Base-by-base conservation (phyloP, 2,888 invertebrate species). In the Thymelicus lineola region DNA sequence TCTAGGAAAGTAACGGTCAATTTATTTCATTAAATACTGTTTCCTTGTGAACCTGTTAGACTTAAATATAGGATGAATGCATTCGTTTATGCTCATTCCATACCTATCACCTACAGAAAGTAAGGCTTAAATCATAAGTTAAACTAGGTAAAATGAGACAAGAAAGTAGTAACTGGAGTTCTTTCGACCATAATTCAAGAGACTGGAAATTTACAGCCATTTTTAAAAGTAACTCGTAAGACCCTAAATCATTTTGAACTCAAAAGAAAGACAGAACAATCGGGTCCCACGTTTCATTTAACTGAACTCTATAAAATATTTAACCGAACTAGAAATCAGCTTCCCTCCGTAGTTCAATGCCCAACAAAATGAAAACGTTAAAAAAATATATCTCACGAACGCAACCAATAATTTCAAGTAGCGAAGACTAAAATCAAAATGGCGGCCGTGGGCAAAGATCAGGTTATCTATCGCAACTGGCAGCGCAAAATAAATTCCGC, bases 351-450 rank as follows among this genome's bases (percentile, higher is more conserved):
- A 46, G 69, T 63, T 63, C 69, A 63, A 46, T 7, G 63, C 20
- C 69, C 69, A 63, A 69, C 63, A 69, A 69, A 69, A 69, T 62
- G 68, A 69, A 62, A 63, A 63, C 57, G 36, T 68, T 71, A 75
- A 74, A 75, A 77, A 81, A 76, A 74, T 73, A 75, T 73, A 77
- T 76, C 76, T 74, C 77, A 76, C 70, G 79, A 77, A 74, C 77
- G 77, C 80, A 67, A 79, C 82, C 79, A 81, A 86, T 84, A 88
- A 88, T 90, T 88, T 89, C 85, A 85, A 88, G 90, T 89, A 89
- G 88, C 89, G 77, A 75, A 79, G 86, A 87, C 86, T 86, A 84
- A 87, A 88, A 86, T 85, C 85, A 90, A 90, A 87, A 91, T 90
- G 89, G 90, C 88, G 73, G 80, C 83, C 80, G 77, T 75, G 75